Base-by-base conservation (phyloP, 2,888 invertebrate species). In the Pachymerium ferrugineum region DNA sequence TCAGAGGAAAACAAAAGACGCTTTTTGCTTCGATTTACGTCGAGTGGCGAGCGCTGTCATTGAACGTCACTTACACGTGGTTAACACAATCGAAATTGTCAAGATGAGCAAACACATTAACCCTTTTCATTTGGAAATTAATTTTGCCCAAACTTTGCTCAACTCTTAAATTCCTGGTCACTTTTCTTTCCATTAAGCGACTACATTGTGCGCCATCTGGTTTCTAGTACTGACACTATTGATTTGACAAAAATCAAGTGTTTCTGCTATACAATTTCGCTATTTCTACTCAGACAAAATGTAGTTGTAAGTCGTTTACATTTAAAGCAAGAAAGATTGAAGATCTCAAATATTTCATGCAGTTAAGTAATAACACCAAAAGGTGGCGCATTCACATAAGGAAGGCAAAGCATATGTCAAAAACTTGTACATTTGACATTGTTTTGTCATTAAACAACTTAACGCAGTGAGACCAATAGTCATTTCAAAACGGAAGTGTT, bases 51-150 rank as follows among this genome's bases (percentile, higher is more conserved):
- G 25, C 54, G 54, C 54, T 22, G 25, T 54, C 54, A 28, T 25
- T 6, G 71, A 69, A 22, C 22, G 71, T 71, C 71, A 71, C 22
- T 71, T 54, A 54, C 71, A 71, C 71, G 71, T 71, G 71, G 71
- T 71, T 71, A 71, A 35, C 71, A 71, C 71, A 71, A 71, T 71
- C 71, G 19, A 71, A 71, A 33, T 33, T 71, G 71, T 71, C 71
- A 38, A 71, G 33, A 33, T 71, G 35, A 71, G 35, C 71, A 71
- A 71, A 71, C 71, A 71, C 71, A 71, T 71, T 71, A 71, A 71
- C 31, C 71, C 71, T 71, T 54, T 71, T 71, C 71, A 35, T 19
- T 69, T 19, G 12, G 33, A 54, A 54, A 54, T 54, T 54, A 54
- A 54, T 54, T 54, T 54, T 54, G 38, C 3, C 38, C 38, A 38